Evolutionary conservation across 1,140 invertebrate genomes (phyloP), one percentile per base, ranked within the genome.

Genomic region (Theocolax elegans): DNA sequence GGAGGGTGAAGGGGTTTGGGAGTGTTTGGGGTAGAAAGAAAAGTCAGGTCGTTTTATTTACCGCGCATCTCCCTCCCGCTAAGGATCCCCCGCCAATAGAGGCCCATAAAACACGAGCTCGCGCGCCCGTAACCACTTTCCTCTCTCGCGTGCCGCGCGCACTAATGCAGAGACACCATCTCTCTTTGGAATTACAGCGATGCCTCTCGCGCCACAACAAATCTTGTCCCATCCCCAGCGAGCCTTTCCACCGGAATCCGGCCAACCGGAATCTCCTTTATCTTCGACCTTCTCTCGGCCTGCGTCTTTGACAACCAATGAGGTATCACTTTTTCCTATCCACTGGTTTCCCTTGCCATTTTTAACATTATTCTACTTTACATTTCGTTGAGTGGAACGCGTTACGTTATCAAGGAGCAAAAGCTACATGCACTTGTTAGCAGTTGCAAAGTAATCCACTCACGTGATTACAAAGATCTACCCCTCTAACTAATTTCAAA

Each of bases 131-230:
- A 64, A 27, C 59, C 59, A 48, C 59, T 48, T 48, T 46, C n/a
- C 27, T 21, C 15, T 13, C 58, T 21, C 46, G 31, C 8, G 27
- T 49, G 27, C 59, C 9, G 23, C 15, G n/a, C 3, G 6, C 63
- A 25, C 63, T 66, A 66, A 66, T 66, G 23, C 51, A 66, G 63
- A 56, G 29, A 53, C 49, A 44, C 35, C 63, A 66, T 66, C 46
- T 25, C 35, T 66, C 63, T 66, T 66, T 54, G 63, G 51, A 66
- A 66, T 66, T 67, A 58, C 65, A 21, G 17, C 65, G 42, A 25
- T 35, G 42, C 17, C 7, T 44, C 31, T 21, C 46, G 62, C 35
- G 63, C 63, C 65, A 38, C 65, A 67, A 67, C 65, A 67, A 58
- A 67, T 67, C 65, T 67, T 67, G 53, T 19, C 46, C 59, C 59